phyloP scores from a whole-genome alignment of 2,888 invertebrate species.

The Drosophila pseudotalamancana region DNA sequence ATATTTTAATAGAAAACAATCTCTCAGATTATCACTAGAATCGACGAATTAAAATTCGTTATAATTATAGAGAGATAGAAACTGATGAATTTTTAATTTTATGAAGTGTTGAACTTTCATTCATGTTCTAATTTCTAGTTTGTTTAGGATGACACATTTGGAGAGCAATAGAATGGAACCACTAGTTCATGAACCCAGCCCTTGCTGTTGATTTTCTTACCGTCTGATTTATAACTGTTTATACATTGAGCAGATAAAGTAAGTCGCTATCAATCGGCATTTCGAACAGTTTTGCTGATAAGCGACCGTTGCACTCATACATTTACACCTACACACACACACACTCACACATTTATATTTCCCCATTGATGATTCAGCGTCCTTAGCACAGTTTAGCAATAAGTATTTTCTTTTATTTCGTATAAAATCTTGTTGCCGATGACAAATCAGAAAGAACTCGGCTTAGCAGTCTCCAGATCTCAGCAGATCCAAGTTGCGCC shows the following conservation, averaged over 20 bases:
- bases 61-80: too few species aligned
- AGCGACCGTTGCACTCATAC: slow-evolving; percentile 39
- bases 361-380: slow-evolving; percentile 47
- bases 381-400: slow-evolving; percentile 8
- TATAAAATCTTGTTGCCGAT: slow-evolving; percentile 1
- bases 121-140: too few species aligned
- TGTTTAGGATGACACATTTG: too few species aligned
- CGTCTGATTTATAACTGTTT: slow-evolving; percentile 44
- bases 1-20: too few species aligned
- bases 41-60: too few species aligned
- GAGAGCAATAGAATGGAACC: not conserved
- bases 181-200: not conserved
- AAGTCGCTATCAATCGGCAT: slow-evolving; percentile 42
- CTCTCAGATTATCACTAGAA: too few species aligned
- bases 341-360: slow-evolving; percentile 20
- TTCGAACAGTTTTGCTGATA: slow-evolving; percentile 43
- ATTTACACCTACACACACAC: slow-evolving; percentile 16
- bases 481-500: slow-evolving; percentile 69
- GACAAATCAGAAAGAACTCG: not conserved
- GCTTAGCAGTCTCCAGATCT: slow-evolving; percentile 70
- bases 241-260: slow-evolving; percentile 34
- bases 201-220: slow-evolving; percentile 5
- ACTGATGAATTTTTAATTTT: too few species aligned
- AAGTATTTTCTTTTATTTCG: slow-evolving; percentile 10
- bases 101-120: too few species aligned